Conservation (phyloP, 2,113 vertebrate species). For the Orycteropus afer region DNA sequence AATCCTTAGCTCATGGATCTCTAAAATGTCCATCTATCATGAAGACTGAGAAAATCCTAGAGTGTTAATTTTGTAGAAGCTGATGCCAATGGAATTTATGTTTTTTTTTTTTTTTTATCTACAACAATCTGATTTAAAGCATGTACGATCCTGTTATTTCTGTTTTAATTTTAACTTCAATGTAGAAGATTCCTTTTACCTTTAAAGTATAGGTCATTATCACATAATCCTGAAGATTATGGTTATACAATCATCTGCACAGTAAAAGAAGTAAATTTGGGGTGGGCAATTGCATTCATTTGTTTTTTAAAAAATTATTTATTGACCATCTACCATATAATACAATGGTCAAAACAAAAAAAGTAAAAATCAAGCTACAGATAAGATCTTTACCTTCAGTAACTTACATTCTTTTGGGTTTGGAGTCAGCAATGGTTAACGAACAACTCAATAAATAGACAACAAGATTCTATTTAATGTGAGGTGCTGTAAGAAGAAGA, state of each 20-base stretch:
- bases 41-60: not conserved
- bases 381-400: not conserved
- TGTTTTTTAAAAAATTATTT: constrained; percentile 31
- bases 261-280: not conserved
- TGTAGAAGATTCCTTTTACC: not conserved
- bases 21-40: not conserved
- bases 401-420: not conserved
- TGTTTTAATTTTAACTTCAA: constrained; percentile 11
- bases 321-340: not conserved
- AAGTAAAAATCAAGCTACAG: not conserved
- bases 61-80: not conserved
- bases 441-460: not conserved
- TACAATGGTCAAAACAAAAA: not conserved
- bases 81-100: not conserved
- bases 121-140: not conserved
- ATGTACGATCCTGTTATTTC: not conserved
- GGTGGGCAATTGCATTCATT: not conserved
- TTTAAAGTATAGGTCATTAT: not conserved
- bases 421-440: not conserved
- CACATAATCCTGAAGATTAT: not conserved
- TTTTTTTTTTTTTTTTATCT: constrained; percentile 36
- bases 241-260: not conserved
- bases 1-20: constrained; percentile 44
- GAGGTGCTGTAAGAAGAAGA: not conserved
- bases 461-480: not conserved